Percentiles rank a stretch among this genome's conserved stretches.
These are phyloP conservation scores for Drosophila peninsularis DNA, from an alignment of 2,888 invertebrate genomes.

Conservation along the genomic window DNA sequence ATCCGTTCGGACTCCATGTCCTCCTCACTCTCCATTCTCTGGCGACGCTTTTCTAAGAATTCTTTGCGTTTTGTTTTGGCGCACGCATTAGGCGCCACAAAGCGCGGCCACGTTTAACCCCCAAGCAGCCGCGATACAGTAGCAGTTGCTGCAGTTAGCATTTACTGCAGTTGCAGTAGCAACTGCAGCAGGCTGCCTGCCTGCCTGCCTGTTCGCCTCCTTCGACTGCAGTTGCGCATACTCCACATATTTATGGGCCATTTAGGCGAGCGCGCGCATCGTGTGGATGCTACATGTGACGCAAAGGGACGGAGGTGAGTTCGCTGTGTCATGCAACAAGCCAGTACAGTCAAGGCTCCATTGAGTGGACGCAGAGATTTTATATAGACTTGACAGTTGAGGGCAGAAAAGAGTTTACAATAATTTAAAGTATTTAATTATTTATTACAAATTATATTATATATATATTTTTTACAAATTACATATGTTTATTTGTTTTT, in stretches of 20 bases:
- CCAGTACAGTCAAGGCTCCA: conserved; percentile 5
- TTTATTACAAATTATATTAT: neutral
- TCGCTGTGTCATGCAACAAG: conserved; percentile 16
- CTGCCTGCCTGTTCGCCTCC: conserved; percentile 11
- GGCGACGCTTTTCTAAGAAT: conserved; percentile 76
- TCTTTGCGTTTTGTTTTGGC: conserved; percentile 78
- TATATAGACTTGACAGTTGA: neutral
- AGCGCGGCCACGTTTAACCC: conserved; percentile 74
- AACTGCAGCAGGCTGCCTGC: neutral
- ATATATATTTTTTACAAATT: no score
- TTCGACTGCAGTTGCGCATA: conserved; percentile 59
- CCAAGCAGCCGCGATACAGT: conserved; percentile 55
- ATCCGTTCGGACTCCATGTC: conserved; percentile 63
- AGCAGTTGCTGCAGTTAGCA: conserved; percentile 23
- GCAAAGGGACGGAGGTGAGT: neutral
- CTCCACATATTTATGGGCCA: conserved; percentile 79
- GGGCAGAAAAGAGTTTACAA: neutral
- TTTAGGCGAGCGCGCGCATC: conserved; percentile 65
- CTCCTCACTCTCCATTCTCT: conserved; percentile 37
- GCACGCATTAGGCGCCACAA: conserved; percentile 78
- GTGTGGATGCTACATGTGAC: conserved; percentile 54
- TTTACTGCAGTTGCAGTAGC: conserved; percentile 18
- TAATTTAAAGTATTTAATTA: neutral
- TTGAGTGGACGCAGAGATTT: neutral
- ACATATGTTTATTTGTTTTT: no score